A percentile compares a stretch with the other conserved stretches of the same genome.
Conservation (phyloP, 2,797 vertebrate genomes). For the Pelodytes ibericus region DNA sequence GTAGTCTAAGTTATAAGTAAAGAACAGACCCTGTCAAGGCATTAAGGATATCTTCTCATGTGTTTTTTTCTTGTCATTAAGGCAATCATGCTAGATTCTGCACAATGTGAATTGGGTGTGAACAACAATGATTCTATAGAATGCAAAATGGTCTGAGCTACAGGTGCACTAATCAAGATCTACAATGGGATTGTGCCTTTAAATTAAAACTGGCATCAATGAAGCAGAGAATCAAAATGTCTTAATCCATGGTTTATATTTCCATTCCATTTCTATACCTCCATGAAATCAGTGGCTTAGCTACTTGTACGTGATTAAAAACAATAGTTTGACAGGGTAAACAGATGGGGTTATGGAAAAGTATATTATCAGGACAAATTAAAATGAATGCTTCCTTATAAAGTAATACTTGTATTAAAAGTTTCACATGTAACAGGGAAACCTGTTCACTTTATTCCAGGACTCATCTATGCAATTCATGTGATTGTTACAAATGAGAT, state of each 20-base stretch:
- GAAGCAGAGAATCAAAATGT: background rate
- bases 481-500: too few relatives aligned
- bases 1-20: background rate
- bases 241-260: background rate
- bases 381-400: too few relatives aligned
- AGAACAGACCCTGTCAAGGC: background rate
- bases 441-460: too few relatives aligned
- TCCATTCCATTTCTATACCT: background rate
- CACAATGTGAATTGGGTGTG: background rate
- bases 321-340: too few relatives aligned
- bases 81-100: background rate
- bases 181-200: too few relatives aligned
- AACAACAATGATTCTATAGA: background rate
- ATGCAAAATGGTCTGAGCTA: background rate
- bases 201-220: too few relatives aligned
- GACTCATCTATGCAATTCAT: too few relatives aligned
- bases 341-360: too few relatives aligned
- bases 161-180: background rate
- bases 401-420: too few relatives aligned
- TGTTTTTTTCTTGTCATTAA: slow-evolving; percentile 4
- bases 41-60: background rate
- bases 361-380: too few relatives aligned
- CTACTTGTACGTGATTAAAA: too few relatives aligned
- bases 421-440: too few relatives aligned
- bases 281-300: background rate